These are phyloP conservation scores for Eolophus roseicapilla DNA, from an alignment of 2,113 vertebrate species.

Conservation along the genomic window DNA sequence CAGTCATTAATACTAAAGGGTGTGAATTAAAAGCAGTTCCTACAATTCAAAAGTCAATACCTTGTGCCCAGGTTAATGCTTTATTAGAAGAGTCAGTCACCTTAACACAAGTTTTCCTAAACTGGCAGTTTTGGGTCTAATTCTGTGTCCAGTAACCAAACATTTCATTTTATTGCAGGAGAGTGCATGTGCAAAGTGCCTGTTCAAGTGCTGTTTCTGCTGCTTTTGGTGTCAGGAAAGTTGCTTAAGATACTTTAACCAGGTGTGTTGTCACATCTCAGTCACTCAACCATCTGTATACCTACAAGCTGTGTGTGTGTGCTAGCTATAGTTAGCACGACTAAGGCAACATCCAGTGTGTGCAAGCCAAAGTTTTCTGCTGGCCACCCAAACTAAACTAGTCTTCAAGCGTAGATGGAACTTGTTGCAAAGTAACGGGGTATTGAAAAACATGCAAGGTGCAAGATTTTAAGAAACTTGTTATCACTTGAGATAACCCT, in stretches of 20 bases:
- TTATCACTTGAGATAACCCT: neutral
- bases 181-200: conserved; percentile 27
- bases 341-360: neutral
- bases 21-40: neutral
- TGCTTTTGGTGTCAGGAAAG: conserved; percentile 64
- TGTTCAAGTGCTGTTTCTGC: conserved; percentile 62
- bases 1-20: neutral
- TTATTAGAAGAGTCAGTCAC: neutral
- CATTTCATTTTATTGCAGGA: conserved; percentile 47
- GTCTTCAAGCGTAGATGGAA: neutral
- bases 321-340: neutral
- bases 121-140: neutral
- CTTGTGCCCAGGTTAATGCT: neutral
- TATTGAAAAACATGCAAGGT: neutral
- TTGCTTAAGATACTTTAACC: conserved; percentile 65
- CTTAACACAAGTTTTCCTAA: neutral
- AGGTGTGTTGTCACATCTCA: conserved; percentile 69
- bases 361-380: neutral
- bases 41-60: neutral
- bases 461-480: neutral
- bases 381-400: neutral
- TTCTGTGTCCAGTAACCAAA: neutral
- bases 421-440: neutral
- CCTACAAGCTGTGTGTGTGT: neutral
- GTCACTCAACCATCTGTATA: neutral